A percentile compares a stretch with the other conserved stretches of the same genome.
phyloP scores from a whole-genome alignment of 2,113 vertebrate species.

The Aegotheles bennettii region DNA sequence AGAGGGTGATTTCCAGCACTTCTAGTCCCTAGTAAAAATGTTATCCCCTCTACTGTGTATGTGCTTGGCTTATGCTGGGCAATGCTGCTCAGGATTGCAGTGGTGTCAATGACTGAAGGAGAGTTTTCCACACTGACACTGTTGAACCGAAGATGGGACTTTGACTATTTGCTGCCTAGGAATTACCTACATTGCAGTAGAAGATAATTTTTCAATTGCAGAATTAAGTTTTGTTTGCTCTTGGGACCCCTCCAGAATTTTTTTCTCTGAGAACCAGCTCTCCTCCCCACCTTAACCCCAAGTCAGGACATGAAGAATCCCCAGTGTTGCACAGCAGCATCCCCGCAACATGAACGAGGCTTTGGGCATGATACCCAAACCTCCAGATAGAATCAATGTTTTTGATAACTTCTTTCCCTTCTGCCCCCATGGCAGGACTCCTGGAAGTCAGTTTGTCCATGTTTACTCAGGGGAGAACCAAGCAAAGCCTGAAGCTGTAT shows the following conservation, averaged over 20 bases:
- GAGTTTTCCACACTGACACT: not conserved
- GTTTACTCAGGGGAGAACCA: not conserved
- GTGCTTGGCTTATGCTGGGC: not conserved
- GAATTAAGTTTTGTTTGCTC: not conserved
- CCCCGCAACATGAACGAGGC: rapidly evolving
- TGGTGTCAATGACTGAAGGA: not conserved
- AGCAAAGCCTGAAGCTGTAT: not conserved
- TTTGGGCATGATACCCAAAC: not conserved
- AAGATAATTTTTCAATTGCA: not conserved
- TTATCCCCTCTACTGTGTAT: not conserved
- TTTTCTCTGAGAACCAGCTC: not conserved
- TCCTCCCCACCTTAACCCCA: not conserved
- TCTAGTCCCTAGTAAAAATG: not conserved
- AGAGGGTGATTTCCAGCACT: not conserved
- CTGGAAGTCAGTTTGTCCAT: not conserved
- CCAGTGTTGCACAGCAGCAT: not conserved
- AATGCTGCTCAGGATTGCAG: not conserved
- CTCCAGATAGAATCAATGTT: not conserved
- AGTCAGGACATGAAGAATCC: not conserved
- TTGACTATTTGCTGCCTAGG: not conserved
- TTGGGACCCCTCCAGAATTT: not conserved
- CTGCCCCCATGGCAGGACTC: not conserved
- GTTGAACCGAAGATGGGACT: not conserved
- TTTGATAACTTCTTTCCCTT: not conserved
- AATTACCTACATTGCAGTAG: not conserved